phyloP scores from a whole-genome alignment of 2,888 invertebrate genomes.

The Pecten maximus region DNA sequence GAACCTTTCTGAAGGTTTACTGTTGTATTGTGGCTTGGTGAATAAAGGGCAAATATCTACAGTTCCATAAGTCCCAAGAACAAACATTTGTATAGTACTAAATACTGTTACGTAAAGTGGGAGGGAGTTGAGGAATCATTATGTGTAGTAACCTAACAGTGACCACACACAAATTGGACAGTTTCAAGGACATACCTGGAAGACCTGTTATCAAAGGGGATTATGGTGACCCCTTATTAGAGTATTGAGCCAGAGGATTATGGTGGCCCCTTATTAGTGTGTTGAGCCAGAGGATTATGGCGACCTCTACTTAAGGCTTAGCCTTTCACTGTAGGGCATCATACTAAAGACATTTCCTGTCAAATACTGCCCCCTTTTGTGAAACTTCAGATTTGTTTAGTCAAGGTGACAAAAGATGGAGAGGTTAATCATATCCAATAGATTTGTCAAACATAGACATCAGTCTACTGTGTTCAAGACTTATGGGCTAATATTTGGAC shows the following conservation, averaged over 20 bases:
- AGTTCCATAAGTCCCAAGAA: not conserved
- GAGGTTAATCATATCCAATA: not conserved
- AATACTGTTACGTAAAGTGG: not conserved
- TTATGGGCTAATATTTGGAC: not conserved
- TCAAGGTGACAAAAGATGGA: conserved; percentile 19
- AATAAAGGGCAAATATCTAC: not conserved
- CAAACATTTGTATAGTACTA: not conserved
- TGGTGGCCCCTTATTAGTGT: not conserved
- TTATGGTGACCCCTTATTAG: conserved; percentile 8
- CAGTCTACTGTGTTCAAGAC: not conserved
- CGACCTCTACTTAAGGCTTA: not conserved
- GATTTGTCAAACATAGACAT: conserved; percentile 2
- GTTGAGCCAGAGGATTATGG: not conserved
- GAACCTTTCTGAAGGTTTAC: not conserved
- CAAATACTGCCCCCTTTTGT: not conserved
- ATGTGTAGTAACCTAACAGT: not conserved
- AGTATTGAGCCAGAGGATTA: not conserved
- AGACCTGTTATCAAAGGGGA: not conserved
- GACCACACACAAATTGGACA: not conserved
- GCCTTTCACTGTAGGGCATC: not conserved
- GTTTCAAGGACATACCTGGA: not conserved
- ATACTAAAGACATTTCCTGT: not conserved
- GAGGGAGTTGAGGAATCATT: not conserved
- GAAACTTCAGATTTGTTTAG: not conserved
- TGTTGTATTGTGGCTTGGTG: not conserved